Evolutionary conservation across 2,888 invertebrate genomes (phyloP).

Genomic region (Oligia strigilis): DNA sequence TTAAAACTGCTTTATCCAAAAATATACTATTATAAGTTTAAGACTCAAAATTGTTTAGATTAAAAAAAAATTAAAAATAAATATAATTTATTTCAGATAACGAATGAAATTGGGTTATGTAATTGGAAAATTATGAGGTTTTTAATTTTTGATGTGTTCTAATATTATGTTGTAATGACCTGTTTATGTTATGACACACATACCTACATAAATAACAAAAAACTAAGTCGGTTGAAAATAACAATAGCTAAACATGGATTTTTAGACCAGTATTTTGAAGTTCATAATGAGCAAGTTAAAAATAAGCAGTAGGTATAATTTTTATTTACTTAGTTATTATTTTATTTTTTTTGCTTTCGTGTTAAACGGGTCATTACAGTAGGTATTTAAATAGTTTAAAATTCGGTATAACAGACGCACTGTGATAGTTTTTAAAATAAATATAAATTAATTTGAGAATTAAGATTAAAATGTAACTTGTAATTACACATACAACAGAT

Average conservation of each 20-base stretch:
- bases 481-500: background rate
- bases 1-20: constrained; percentile 42
- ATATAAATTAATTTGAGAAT: constrained; percentile 44
- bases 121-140: constrained; percentile 37
- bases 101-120: constrained; percentile 62
- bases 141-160: constrained; percentile 24
- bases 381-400: constrained; percentile 44
- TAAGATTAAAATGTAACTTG: constrained; percentile 33
- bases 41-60: constrained; percentile 56
- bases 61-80: constrained; percentile 32
- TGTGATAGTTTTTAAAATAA: constrained; percentile 81
- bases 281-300: background rate
- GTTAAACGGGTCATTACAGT: constrained; percentile 22
- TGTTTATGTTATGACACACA: background rate
- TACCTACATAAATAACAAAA: background rate
- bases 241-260: background rate
- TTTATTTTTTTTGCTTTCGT: background rate
- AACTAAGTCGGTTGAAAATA: background rate
- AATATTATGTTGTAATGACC: constrained; percentile 22
- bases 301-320: background rate
- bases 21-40: constrained; percentile 27
- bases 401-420: constrained; percentile 77
- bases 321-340: background rate
- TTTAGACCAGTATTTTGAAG: background rate
- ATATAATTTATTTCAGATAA: constrained; percentile 53